Conservation (phyloP, 2,888 invertebrate genomes). For the Acronicta psi region DNA sequence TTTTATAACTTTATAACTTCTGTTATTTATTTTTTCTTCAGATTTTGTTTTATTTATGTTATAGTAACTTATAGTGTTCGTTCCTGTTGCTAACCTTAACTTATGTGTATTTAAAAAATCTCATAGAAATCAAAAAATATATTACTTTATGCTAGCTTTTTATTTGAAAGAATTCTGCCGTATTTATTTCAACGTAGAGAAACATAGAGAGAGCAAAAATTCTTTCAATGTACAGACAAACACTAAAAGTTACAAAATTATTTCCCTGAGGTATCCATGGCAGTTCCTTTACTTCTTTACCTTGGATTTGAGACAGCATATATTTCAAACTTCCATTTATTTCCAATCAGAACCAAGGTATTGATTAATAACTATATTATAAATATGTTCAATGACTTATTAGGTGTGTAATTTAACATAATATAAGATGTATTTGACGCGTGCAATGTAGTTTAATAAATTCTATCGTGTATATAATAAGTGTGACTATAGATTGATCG, state of each 20-base stretch:
- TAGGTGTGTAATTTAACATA: conserved; percentile 40
- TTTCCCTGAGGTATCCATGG: conserved; percentile 48
- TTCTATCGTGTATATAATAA: conserved; percentile 53
- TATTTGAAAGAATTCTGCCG: no score
- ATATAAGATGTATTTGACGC: conserved; percentile 66
- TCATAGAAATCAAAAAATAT: neutral
- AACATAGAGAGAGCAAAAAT: no score
- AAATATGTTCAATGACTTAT: conserved; percentile 47
- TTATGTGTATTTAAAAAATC: neutral
- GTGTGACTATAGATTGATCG: conserved; percentile 44
- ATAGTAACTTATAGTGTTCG: conserved; percentile 34
- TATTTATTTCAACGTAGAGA: no score
- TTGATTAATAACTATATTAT: no score
- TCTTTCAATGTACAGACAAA: neutral
- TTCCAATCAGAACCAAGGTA: neutral
- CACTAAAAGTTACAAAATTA: conserved; percentile 19
- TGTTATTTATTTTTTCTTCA: conserved; percentile 48
- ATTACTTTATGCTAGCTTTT: no score
- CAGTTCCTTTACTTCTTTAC: conserved; percentile 36
- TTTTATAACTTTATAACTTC: conserved; percentile 33
- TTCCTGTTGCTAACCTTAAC: neutral
- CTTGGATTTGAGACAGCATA: neutral
- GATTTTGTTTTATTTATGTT: conserved; percentile 32
- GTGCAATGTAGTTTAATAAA: conserved; percentile 78
- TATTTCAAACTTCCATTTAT: neutral